Evolutionary conservation across 64 coral and sea anemone species (phyloP).

Genomic region (Acropora yongei): DNA sequence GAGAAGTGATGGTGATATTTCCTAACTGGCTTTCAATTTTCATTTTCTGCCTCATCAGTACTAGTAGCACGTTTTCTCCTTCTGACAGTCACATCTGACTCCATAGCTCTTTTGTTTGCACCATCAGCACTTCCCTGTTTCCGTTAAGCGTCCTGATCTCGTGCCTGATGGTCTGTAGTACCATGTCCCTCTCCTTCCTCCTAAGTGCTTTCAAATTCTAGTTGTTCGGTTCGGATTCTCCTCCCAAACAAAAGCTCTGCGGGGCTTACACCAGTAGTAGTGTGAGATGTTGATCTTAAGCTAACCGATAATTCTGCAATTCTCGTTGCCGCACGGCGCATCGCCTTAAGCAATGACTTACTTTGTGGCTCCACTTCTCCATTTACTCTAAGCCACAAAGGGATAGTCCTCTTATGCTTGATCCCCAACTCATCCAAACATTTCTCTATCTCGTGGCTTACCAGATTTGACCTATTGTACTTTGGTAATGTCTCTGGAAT

Average conservation of each 20-base stretch:
- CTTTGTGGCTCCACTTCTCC: too few relatives aligned
- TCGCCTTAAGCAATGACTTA: background rate
- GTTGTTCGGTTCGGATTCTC: conserved; percentile 29
- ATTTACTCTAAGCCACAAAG: background rate
- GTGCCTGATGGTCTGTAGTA: background rate
- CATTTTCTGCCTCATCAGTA: conserved; percentile 12
- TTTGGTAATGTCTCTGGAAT: conserved; percentile 2
- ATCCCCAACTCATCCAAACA: conserved; percentile 18
- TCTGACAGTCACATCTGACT: conserved; percentile 18
- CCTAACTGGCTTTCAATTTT: background rate
- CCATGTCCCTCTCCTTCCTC: background rate
- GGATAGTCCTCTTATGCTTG: conserved; percentile 29
- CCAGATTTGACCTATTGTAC: conserved; percentile 38
- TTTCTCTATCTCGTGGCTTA: conserved; percentile 34
- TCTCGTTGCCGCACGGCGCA: conserved; percentile 8
- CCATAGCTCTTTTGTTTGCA: conserved; percentile 24
- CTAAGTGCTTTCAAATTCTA: conserved; percentile 27
- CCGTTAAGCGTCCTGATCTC: conserved; percentile 5
- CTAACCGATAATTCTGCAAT: conserved; percentile 19
- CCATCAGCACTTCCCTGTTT: conserved; percentile 46
- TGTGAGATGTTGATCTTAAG: conserved; percentile 36
- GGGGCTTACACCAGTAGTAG: conserved; percentile 43
- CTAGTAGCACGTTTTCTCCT: background rate
- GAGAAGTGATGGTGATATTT: too few relatives aligned
- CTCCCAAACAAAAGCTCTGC: conserved; percentile 11